These are phyloP conservation scores for Anguilla japonica DNA, from an alignment of 2,113 vertebrate genomes.

Conservation along the genomic window DNA sequence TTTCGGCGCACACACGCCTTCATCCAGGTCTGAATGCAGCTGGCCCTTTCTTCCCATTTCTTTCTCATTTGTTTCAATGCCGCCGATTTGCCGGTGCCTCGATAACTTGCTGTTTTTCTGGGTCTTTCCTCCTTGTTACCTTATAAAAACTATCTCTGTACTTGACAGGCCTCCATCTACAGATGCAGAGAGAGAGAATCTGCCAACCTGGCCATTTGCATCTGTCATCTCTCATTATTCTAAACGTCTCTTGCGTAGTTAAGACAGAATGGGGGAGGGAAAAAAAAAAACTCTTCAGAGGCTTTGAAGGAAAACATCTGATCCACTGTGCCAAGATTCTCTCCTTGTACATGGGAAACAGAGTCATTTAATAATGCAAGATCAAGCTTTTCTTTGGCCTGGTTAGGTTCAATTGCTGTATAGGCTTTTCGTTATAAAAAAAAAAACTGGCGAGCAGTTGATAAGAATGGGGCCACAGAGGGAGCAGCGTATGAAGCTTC, in stretches of 20 bases:
- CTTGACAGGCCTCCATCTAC: neutral
- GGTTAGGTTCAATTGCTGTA: neutral
- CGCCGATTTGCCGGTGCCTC: neutral
- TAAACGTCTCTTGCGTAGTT: neutral
- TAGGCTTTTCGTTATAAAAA: neutral
- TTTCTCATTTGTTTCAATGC: neutral
- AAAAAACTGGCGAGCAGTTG: neutral
- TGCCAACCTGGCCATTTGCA: neutral
- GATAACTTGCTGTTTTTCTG: neutral
- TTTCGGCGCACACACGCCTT: neutral
- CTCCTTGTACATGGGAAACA: neutral
- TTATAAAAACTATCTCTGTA: neutral
- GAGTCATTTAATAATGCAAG: neutral
- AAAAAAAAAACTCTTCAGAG: neutral
- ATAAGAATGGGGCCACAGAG: neutral
- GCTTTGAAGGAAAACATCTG: neutral
- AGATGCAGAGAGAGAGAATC: neutral
- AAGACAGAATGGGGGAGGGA: neutral
- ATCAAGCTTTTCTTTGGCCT: constrained; percentile 2
- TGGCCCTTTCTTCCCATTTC: neutral
- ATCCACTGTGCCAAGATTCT: neutral
- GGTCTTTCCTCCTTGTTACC: neutral
- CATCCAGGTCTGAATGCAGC: neutral
- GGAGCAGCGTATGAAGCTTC: neutral
- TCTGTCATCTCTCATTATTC: neutral